Base-by-base conservation (phyloP, 1,140 invertebrate genomes). In the Drosophila miranda region DNA sequence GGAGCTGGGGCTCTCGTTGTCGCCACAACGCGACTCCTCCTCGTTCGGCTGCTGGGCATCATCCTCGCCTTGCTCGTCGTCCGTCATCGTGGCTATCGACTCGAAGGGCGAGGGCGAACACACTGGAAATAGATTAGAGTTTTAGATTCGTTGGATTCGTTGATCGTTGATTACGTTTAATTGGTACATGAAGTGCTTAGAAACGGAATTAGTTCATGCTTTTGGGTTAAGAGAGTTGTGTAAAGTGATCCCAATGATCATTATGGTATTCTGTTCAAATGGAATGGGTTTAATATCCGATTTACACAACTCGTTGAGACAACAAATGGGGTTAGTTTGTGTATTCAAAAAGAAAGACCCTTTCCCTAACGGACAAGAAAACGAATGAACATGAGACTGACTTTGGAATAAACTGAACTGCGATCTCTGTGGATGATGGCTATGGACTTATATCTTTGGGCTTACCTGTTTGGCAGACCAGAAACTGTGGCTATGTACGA, bases 21-120 rank as follows among this genome's bases (percentile, higher is more conserved):
- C 81, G 0, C 9, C 82, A 46, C 82, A 75, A 14, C 61, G 73
- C 0, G 38, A n/a, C n/a, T 81, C 67, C 13, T 78, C 77, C 13
- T 87, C 81, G 8, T 67, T 48, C 2, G 54, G 52, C 16, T 23
- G 50, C 34, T 62, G 44, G 2, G 69, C 61, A 21, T 62, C 55
- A 13, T 43, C 55, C 5, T 70, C 90, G 62, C 91, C 92, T 30
- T 91, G 91, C 3, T 93, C 92, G 30, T 91, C 91, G 68, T 93
- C 93, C 9, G 92, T 92, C 4, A 93, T 92, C 49, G 94, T 95
- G 50, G 92, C 93, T 9, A 96, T 91, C 7, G 95, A 96, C 54
- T 94, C 95, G 68, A 94, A 94, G 0, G 95, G 95, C 8, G 95
- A 96, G 0, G 95, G 95, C 34, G 95, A 96, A 62, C 94, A 93